Conservation (phyloP, 2,888 invertebrate genomes). For the Netelia inedita region DNA sequence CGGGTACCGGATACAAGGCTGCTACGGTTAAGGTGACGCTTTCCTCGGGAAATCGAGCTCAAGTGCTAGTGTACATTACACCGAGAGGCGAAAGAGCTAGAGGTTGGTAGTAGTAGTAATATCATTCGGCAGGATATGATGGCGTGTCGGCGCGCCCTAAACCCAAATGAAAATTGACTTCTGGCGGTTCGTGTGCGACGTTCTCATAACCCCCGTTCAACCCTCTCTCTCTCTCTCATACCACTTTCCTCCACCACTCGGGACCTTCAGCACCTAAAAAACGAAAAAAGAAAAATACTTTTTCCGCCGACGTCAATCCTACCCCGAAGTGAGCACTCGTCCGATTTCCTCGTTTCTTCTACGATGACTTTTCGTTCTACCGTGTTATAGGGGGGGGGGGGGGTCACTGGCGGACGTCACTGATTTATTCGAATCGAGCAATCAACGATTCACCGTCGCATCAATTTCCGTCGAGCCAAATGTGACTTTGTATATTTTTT, state of each 20-base stretch:
- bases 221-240: constrained; percentile 43
- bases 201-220: neutral
- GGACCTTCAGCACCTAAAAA: neutral
- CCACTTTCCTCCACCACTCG: constrained; percentile 25
- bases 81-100: constrained; percentile 38
- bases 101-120: constrained; percentile 67
- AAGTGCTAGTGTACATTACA: constrained; percentile 56
- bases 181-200: constrained; percentile 60
- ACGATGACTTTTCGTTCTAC: neutral
- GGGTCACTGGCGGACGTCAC: neutral
- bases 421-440: neutral
- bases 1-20: constrained; percentile 28
- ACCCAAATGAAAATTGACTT: constrained; percentile 81
- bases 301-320: constrained; percentile 4
- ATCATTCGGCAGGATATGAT: constrained; percentile 79
- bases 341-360: neutral
- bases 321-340: neutral
- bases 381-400: neutral
- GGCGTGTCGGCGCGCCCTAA: constrained; percentile 79
- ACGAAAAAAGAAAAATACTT: constrained; percentile 5
- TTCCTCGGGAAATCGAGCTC: constrained; percentile 62
- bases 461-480: neutral
- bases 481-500: too few relatives aligned
- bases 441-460: neutral
- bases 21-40: constrained; percentile 34